phyloP scores from a whole-genome alignment of 2,113 vertebrate species.

The Gulo gulo region DNA sequence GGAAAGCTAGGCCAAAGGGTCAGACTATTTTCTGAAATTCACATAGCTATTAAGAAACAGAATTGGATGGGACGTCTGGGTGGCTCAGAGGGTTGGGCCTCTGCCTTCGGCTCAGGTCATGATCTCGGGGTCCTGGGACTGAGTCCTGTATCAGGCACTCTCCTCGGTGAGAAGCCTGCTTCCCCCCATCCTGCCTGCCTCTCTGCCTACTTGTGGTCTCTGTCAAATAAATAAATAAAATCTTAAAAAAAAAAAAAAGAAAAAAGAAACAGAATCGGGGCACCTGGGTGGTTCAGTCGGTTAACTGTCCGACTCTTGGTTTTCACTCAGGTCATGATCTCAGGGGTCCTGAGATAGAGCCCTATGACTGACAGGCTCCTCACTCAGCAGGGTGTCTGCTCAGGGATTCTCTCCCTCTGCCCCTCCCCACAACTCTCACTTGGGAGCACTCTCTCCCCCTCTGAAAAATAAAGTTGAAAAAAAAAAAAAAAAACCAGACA shows the following conservation, averaged over 20 bases:
- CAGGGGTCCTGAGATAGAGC: background rate
- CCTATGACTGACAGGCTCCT: background rate
- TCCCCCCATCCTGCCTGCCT: too few species aligned
- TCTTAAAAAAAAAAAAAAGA: too few species aligned
- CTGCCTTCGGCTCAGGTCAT: background rate
- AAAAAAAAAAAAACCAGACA: background rate
- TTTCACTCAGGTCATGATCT: background rate
- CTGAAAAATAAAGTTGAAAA: background rate
- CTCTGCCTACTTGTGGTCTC: too few species aligned
- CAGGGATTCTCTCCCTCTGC: background rate
- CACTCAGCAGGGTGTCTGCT: background rate
- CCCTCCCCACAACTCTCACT: background rate
- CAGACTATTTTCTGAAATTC: background rate
- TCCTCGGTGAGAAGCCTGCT: too few species aligned
- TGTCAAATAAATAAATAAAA: too few species aligned
- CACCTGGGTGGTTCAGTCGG: too few species aligned
- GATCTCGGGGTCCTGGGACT: background rate
- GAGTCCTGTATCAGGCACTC: background rate
- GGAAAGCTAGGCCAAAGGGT: background rate
- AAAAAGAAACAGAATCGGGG: too few species aligned
- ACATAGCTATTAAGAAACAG: background rate
- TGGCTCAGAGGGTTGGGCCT: background rate
- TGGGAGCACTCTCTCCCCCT: background rate
- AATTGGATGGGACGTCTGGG: background rate
- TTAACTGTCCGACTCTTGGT: too few species aligned